Base-by-base conservation (phyloP, 2,888 invertebrate species). In the Andrena trimmerana region DNA sequence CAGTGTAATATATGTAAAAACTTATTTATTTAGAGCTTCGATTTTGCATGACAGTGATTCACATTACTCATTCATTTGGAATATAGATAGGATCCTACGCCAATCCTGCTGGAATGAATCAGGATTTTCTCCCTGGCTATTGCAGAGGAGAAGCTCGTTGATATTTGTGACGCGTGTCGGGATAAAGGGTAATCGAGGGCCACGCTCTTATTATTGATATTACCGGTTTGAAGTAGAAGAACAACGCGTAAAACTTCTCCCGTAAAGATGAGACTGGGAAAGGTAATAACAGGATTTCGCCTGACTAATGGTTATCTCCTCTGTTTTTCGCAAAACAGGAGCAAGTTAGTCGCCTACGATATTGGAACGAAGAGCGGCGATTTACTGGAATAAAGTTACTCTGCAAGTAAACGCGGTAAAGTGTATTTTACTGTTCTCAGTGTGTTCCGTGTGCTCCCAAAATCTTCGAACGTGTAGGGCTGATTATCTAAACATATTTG, bases 241-340 rank as follows among this genome's bases (percentile, higher is more conserved):
- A 27, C 57, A 57, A 57, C 10, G 10, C 24, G 57, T 57, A 57
- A 57, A 57, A 57, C 57, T 57, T 57, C 57, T 6, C 57, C 24
- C 57, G 57, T 57, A 57, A 57, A 57, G 20, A 57, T 57, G 10
- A 20, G 10, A 57, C 20, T 24, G 20, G 13, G 24, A 27, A 57
- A 57, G 57, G 10, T 8, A 24, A 57, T 24, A 24, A 57, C 20
- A 57, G 57, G 57, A 57, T 57, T 27, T 57, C 24, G 8, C 13
- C 24, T 57, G 57, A 57, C 24, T 57, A 24, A 57, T 57, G 57
- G 57, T 57, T 57, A 57, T 57, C 57, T 57, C 57, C 42, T 42
- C 16, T 42, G 42, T 13, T 42, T 57, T 20, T 57, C 24, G 57
- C 57, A 24, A 20, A 57, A 27, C 57, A 57, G 57, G 24, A 57